Conservation (phyloP, 2,888 invertebrate genomes). For the Nomada ruficornis region DNA sequence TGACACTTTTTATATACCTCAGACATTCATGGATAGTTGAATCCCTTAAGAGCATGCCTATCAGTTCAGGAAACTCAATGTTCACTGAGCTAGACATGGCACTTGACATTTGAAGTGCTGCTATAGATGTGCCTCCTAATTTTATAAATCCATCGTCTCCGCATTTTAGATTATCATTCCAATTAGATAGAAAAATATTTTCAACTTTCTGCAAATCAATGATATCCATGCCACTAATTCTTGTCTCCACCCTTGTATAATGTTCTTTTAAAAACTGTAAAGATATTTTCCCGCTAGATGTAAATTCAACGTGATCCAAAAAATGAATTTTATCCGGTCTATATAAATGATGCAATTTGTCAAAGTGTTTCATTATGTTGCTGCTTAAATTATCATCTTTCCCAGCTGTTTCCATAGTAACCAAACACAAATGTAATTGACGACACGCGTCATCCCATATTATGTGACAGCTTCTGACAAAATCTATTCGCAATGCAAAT, state of each 20-base stretch:
- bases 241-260: slow-evolving; percentile 79
- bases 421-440: slow-evolving; percentile 85
- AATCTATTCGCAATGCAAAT: slow-evolving; percentile 84
- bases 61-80: slow-evolving; percentile 85
- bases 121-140: slow-evolving; percentile 90
- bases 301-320: slow-evolving; percentile 87
- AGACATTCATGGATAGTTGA: slow-evolving; percentile 83
- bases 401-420: slow-evolving; percentile 73
- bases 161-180: slow-evolving; percentile 70
- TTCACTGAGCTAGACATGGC: slow-evolving; percentile 85
- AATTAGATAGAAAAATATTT: slow-evolving; percentile 68
- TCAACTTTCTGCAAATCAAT: slow-evolving; percentile 51
- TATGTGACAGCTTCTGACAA: slow-evolving; percentile 85
- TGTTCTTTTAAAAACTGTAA: slow-evolving; percentile 84
- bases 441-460: slow-evolving; percentile 84
- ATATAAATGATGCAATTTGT: slow-evolving; percentile 85
- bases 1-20: slow-evolving; percentile 72
- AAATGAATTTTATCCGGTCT: slow-evolving; percentile 89
- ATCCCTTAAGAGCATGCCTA: slow-evolving; percentile 86
- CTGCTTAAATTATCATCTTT: slow-evolving; percentile 75
- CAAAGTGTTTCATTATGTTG: slow-evolving; percentile 80
- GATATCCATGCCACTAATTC: slow-evolving; percentile 47
- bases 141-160: slow-evolving; percentile 85
- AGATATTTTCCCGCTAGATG: slow-evolving; percentile 90
- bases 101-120: slow-evolving; percentile 88